phyloP scores from a whole-genome alignment of 2,113 vertebrate genomes.

The Butastur rufipennis region DNA sequence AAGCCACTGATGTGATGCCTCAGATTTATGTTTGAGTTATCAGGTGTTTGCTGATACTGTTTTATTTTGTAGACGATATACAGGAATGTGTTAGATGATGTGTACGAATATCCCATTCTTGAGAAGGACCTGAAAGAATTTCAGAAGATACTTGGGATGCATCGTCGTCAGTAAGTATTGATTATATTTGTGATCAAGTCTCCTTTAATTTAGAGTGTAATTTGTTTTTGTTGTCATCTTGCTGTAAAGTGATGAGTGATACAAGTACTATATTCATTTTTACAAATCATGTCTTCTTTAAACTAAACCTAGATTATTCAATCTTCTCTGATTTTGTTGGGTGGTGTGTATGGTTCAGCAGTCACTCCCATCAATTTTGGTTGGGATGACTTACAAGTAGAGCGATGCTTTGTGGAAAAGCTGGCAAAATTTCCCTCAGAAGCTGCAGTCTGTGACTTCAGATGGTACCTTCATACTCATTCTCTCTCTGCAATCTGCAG shows the following conservation, averaged over 20 bases:
- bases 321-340: not conserved
- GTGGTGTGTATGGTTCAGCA: not conserved
- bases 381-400: not conserved
- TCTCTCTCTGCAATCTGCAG: not conserved
- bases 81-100: conserved; percentile 89
- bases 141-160: conserved; percentile 89
- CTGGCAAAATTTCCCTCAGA: not conserved
- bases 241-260: not conserved
- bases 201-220: not conserved
- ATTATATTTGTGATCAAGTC: not conserved
- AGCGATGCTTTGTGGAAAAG: not conserved
- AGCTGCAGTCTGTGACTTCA: not conserved
- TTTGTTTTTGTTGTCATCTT: not conserved
- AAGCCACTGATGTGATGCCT: not conserved
- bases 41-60: not conserved
- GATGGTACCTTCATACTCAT: not conserved
- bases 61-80: conserved; percentile 84
- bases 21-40: not conserved
- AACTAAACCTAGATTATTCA: not conserved
- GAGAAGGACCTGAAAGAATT: conserved; percentile 91
- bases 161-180: conserved; percentile 89
- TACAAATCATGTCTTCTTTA: not conserved
- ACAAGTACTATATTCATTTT: not conserved
- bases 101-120: conserved; percentile 89
- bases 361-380: not conserved